Evolutionary conservation across 1,140 invertebrate species (phyloP).

Genomic region (Dinoponera quadriceps): DNA sequence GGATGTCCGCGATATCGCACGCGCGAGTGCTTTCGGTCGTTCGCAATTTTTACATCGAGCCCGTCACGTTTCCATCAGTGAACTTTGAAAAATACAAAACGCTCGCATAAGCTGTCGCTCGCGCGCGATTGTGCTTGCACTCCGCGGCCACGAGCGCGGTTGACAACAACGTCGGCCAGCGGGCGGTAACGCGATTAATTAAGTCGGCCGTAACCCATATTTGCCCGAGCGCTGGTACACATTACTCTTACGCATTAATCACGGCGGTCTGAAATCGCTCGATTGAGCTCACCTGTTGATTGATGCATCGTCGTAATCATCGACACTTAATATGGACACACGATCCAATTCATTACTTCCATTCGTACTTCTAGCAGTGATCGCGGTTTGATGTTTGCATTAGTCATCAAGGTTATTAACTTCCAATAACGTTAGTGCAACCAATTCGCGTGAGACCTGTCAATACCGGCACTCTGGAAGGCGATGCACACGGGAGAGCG

Average conservation of each 20-base stretch:
- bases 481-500: not conserved
- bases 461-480: not conserved
- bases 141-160: not conserved
- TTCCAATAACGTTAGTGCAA: not conserved
- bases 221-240: not conserved
- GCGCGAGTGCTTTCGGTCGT: slow-evolving; percentile 10
- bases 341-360: slow-evolving; percentile 16
- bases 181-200: not conserved
- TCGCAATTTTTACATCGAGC: slow-evolving; percentile 10
- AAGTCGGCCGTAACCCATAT: slow-evolving; percentile 7
- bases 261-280: not conserved
- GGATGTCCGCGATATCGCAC: slow-evolving; percentile 55
- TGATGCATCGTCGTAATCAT: slow-evolving; percentile 20
- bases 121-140: not conserved
- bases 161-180: too few relatives aligned
- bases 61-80: not conserved
- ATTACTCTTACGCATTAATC: too few relatives aligned
- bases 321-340: slow-evolving; percentile 3
- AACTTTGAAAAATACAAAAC: slow-evolving; percentile 27
- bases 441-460: not conserved
- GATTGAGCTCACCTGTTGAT: slow-evolving; percentile 20
- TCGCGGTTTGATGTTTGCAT: slow-evolving; percentile 20
- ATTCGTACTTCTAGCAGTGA: not conserved
- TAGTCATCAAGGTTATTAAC: slow-evolving; percentile 6
- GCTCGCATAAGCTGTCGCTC: not conserved